Evolutionary conservation across 2,888 invertebrate species (phyloP).

Genomic region (Sisyra terminalis): DNA sequence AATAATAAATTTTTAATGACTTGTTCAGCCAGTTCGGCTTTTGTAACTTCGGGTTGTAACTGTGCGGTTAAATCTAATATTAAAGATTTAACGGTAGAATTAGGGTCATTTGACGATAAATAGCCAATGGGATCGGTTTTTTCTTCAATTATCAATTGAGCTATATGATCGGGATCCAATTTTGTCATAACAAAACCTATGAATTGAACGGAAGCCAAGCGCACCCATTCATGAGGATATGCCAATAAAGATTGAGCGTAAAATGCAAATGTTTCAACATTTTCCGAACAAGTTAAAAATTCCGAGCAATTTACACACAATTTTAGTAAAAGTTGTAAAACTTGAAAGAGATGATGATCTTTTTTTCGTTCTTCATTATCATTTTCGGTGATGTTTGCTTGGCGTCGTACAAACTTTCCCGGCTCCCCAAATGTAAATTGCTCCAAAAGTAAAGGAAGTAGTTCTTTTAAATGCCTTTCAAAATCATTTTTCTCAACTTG

Average conservation of each 20-base stretch:
- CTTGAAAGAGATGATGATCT: constrained; percentile 62
- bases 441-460: constrained; percentile 38
- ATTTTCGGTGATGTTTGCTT: constrained; percentile 15
- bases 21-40: constrained; percentile 58
- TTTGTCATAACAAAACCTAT: constrained; percentile 52
- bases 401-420: constrained; percentile 40
- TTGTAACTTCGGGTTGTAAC: constrained; percentile 44
- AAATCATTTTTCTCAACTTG: constrained; percentile 57
- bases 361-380: constrained; percentile 36
- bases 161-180: constrained; percentile 43
- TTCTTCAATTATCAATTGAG: constrained; percentile 26
- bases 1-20: constrained; percentile 52
- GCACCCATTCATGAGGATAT: constrained; percentile 78
- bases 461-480: constrained; percentile 37
- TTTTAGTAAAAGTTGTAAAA: constrained; percentile 51
- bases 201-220: constrained; percentile 59
- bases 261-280: constrained; percentile 41
- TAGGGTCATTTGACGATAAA: constrained; percentile 42
- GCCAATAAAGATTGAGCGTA: constrained; percentile 53
- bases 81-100: constrained; percentile 43
- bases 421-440: constrained; percentile 24
- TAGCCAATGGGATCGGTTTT: constrained; percentile 18
- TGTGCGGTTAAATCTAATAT: constrained; percentile 62
- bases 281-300: constrained; percentile 33
- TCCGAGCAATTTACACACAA: constrained; percentile 44